Evolutionary conservation across 2,113 vertebrate species (phyloP).

Genomic region (Muntiacus muntjak): DNA sequence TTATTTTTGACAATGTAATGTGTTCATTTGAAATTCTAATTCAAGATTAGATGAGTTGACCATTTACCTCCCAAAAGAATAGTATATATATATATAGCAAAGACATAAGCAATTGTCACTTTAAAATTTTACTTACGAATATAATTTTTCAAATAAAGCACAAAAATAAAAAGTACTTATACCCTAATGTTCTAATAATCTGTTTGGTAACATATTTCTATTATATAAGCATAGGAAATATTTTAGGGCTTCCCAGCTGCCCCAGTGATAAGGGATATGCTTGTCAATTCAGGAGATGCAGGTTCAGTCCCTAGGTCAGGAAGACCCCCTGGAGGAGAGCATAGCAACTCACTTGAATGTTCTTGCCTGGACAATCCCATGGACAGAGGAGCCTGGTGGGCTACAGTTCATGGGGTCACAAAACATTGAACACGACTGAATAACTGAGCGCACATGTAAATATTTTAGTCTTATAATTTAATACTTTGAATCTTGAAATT

Average conservation of each 20-base stretch:
- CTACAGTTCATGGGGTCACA: background rate
- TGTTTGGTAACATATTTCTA: background rate
- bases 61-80: background rate
- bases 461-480: background rate
- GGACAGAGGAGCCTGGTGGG: background rate
- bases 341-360: background rate
- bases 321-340: background rate
- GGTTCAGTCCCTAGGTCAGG: background rate
- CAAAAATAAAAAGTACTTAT: background rate
- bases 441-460: background rate
- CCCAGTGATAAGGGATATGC: background rate
- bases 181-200: background rate
- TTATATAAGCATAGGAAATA: background rate
- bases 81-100: background rate
- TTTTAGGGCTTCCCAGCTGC: background rate
- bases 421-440: background rate
- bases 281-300: background rate
- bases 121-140: background rate
- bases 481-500: slow-evolving; percentile 3
- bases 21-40: slow-evolving; percentile 58
- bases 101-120: background rate
- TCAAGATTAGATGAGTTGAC: slow-evolving; percentile 24
- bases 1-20: background rate
- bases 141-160: background rate
- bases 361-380: background rate